A percentile compares a stretch with the other conserved stretches of the same genome.
These are phyloP conservation scores for Caenorhabditis briggsae DNA, from an alignment of 1,140 invertebrate species.

Conservation along the genomic window DNA sequence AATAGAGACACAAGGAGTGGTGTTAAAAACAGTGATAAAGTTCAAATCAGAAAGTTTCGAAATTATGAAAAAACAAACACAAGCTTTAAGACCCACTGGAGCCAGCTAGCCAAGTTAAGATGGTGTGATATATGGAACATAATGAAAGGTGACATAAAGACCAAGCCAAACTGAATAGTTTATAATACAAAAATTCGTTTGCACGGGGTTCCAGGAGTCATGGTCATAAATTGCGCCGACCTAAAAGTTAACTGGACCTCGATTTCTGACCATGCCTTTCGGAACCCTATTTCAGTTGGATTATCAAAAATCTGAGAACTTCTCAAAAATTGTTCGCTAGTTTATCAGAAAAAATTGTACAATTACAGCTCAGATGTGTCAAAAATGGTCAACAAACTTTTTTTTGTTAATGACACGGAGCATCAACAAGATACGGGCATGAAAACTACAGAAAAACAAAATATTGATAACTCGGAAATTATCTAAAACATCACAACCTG, in stretches of 20 bases:
- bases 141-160: no score
- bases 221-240: no score
- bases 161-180: no score
- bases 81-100: not conserved
- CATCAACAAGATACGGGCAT: not conserved
- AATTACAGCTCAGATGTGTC: no score
- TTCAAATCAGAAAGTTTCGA: slow-evolving; percentile 14
- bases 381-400: no score
- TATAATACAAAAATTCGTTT: not conserved
- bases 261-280: no score
- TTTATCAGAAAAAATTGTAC: no score
- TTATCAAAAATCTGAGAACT: no score
- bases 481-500: slow-evolving; percentile 37
- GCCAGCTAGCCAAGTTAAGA: not conserved
- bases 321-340: no score
- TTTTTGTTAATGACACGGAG: not conserved
- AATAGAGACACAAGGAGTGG: slow-evolving; percentile 4
- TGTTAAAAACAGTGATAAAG: not conserved
- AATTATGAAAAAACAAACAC: not conserved
- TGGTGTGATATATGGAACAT: no score
- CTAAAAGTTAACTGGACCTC: no score
- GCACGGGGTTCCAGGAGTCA: not conserved
- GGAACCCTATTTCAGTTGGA: no score
- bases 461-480: slow-evolving; percentile 33
- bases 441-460: slow-evolving; percentile 16